phyloP scores from a whole-genome alignment of 1,140 invertebrate genomes.

The Bilobella aurantiaca region DNA sequence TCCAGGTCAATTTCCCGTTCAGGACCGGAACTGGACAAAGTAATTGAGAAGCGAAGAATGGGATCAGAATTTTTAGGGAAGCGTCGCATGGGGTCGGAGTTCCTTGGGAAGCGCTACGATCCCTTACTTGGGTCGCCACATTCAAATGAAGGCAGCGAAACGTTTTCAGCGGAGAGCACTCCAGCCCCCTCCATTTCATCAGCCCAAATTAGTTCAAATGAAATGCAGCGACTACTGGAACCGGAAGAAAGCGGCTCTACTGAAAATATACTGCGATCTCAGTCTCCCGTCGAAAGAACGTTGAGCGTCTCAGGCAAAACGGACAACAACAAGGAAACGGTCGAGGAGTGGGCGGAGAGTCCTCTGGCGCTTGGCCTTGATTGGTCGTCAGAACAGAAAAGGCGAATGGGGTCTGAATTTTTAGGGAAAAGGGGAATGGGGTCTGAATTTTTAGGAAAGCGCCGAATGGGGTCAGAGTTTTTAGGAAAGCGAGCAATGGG shows the following conservation, averaged over 20 bases:
- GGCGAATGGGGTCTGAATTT: background rate
- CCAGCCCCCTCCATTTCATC: too few species aligned
- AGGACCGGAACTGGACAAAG: too few species aligned
- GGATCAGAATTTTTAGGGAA: slow-evolving; percentile 27
- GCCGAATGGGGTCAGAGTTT: slow-evolving; percentile 15
- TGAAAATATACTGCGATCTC: slow-evolving; percentile 21
- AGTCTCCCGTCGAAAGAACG: slow-evolving; percentile 24
- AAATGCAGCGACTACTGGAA: too few species aligned
- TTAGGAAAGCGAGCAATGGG: slow-evolving; percentile 27
- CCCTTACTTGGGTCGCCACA: too few species aligned
- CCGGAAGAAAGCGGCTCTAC: too few species aligned
- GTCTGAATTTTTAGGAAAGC: background rate
- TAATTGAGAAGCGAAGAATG: slow-evolving; percentile 24
- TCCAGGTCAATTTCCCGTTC: too few species aligned
- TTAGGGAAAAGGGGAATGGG: background rate
- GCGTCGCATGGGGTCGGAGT: slow-evolving; percentile 19
- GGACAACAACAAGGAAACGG: too few species aligned
- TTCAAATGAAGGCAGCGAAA: too few species aligned
- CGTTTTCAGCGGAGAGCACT: too few species aligned
- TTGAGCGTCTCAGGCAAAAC: background rate
- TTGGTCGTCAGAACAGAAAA: too few species aligned
- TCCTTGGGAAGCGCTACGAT: slow-evolving; percentile 22
- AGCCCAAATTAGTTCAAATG: too few species aligned
- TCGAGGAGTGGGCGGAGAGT: slow-evolving; percentile 3
- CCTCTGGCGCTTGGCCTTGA: background rate